Base-by-base conservation (phyloP, 2,888 invertebrate species). In the Lepidochitona cinerea region DNA sequence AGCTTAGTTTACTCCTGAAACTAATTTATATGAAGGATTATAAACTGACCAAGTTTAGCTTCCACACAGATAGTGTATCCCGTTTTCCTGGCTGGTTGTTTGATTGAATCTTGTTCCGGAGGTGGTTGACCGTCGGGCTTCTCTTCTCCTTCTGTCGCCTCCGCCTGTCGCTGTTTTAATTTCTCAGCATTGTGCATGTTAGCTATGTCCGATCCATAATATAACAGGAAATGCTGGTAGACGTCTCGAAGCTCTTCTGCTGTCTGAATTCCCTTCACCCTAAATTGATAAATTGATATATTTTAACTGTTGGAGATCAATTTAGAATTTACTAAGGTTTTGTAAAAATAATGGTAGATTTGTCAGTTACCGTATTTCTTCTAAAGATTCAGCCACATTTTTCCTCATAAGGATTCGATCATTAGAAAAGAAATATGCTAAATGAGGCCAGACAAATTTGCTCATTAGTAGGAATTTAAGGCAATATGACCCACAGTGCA, bases 191-290 rank as follows among this genome's bases (percentile, higher is more conserved):
- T 89, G 94, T 95, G 82, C 92, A 92, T 91, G 72, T 88, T 86
- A n/a, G 88, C 86, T 36, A 92, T 83, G 72, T 91, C 91, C 4
- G 94, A 94, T 0, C 96, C 95, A 89, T 99, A 98, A 91, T 98
- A 97, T 26, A 99, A 92, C 79, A 96, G 93, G 90, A 99, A 99
- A 87, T 98, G 97, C 81, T 95, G 94, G 90, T 96, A 97, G 0
- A 97, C 95, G 87, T 99, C 99, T 75, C 95, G 95, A 0, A 99
- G 91, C 89, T 98, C 98, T 89, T 99, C 98, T 12, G 95, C 93
- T 0, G 86, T 89, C 78, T 88, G 87, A 1, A 89, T 87, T 54
- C 73, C 82, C 64, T 83, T 84, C 7, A 88, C 89, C 64, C 90
- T 90, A 78, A 5, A 70, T 73, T 49, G 49, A n/a, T 6, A 65